These are phyloP conservation scores for Diachrysia chrysitis DNA, from an alignment of 2,888 invertebrate species.

Conservation along the genomic window DNA sequence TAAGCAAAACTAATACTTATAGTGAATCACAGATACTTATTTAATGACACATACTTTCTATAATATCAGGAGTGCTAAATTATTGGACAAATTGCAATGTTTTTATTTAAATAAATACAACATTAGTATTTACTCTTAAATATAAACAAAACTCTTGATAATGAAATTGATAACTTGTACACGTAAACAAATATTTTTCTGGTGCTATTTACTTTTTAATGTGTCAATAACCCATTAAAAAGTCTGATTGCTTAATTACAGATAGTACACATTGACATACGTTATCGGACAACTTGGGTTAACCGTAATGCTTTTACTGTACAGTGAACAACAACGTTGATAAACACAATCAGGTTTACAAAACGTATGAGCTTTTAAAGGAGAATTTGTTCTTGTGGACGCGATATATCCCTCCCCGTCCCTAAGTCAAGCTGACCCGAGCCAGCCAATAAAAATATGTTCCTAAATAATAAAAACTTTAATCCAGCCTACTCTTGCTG, in stretches of 20 bases:
- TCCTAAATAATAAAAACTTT: too few species aligned
- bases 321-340: neutral
- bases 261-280: neutral
- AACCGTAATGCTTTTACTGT: neutral
- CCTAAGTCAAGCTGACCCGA: too few species aligned
- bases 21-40: too few species aligned
- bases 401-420: too few species aligned
- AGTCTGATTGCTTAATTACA: neutral
- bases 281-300: neutral
- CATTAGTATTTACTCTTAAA: neutral
- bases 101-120: too few species aligned
- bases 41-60: too few species aligned
- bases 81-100: too few species aligned
- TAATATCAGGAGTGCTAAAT: too few species aligned
- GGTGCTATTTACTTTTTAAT: slow-evolving; percentile 1
- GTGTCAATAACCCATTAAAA: neutral
- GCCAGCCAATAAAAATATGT: too few species aligned
- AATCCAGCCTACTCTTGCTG: too few species aligned
- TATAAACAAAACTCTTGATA: neutral
- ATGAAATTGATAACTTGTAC: neutral
- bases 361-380: neutral
- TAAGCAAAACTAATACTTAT: too few species aligned
- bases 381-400: too few species aligned
- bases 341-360: neutral
- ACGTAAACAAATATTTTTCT: slow-evolving; percentile 2